These are phyloP conservation scores for Struthidea cinerea DNA, from an alignment of 2,113 vertebrate species.

Conservation along the genomic window DNA sequence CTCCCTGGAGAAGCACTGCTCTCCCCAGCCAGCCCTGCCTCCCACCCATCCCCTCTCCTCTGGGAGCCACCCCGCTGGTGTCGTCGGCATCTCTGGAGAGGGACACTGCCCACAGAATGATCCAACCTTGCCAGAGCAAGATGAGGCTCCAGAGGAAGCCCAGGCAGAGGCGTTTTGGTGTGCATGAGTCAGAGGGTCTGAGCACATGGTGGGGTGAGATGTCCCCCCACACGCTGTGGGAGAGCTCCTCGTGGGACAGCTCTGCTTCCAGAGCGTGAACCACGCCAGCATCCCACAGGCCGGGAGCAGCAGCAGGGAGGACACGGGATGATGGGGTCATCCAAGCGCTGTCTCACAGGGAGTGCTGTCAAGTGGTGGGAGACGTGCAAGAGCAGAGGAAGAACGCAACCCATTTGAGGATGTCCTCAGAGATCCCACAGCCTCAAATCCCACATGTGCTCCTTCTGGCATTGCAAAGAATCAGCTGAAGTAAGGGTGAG, in stretches of 20 bases:
- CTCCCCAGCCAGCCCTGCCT: background rate
- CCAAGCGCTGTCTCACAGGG: background rate
- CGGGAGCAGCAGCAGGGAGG: background rate
- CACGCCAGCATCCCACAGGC: background rate
- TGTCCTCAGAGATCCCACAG: background rate
- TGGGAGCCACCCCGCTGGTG: accelerated
- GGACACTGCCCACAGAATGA: background rate
- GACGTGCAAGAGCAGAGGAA: background rate
- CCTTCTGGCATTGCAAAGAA: accelerated
- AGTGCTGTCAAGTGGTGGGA: background rate
- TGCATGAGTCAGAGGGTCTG: background rate
- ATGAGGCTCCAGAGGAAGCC: background rate
- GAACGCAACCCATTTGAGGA: accelerated
- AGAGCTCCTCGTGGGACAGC: background rate
- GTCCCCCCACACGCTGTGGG: accelerated
- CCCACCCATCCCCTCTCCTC: background rate
- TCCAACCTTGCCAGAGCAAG: accelerated
- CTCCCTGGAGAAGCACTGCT: background rate
- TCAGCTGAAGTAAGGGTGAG: background rate
- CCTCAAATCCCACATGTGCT: background rate
- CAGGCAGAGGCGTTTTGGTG: background rate
- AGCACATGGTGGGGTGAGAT: background rate
- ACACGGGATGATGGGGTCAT: accelerated
- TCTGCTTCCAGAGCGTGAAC: background rate
- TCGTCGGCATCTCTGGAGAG: accelerated